A percentile compares a stretch with the other conserved stretches of the same genome.
phyloP scores from a whole-genome alignment of 1,140 invertebrate species.

The Lepidurus arcticus region DNA sequence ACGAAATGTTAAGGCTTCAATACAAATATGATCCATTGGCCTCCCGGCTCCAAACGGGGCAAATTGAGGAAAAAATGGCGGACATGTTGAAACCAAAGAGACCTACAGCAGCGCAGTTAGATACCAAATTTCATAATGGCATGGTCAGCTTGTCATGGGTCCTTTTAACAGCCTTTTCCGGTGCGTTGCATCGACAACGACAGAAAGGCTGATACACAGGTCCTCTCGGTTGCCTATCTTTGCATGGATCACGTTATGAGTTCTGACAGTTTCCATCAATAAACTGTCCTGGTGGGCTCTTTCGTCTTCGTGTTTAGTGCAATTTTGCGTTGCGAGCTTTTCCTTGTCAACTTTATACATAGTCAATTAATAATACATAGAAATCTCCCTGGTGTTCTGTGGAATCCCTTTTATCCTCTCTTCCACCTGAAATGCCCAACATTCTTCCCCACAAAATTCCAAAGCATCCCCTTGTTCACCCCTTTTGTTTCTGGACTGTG shows the following conservation, averaged over 20 bases:
- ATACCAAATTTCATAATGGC: slow-evolving; percentile 5
- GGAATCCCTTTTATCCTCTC: not conserved
- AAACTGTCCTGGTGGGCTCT: not conserved
- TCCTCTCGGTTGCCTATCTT: slow-evolving; percentile 1
- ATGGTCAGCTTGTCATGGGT: slow-evolving; percentile 17
- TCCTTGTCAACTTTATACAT: not conserved
- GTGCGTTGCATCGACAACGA: slow-evolving; percentile 8
- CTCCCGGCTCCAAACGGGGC: not conserved
- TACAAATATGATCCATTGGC: too few species aligned
- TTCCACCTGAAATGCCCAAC: not conserved
- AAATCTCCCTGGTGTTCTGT: not conserved
- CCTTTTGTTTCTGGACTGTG: too few species aligned
- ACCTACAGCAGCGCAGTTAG: slow-evolving; percentile 26
- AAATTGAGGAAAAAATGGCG: not conserved
- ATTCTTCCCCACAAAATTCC: not conserved
- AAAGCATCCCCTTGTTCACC: too few species aligned
- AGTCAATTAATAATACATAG: not conserved
- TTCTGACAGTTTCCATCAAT: slow-evolving; percentile 19
- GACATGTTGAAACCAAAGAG: not conserved
- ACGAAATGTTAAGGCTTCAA: too few species aligned
- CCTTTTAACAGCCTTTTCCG: not conserved
- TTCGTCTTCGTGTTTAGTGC: not conserved
- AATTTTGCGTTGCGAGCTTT: not conserved
- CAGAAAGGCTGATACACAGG: not conserved
- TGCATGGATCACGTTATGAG: slow-evolving; percentile 5